Evolutionary conservation across 2,113 vertebrate species (phyloP).

Genomic region (Chelonoidis abingdonii): DNA sequence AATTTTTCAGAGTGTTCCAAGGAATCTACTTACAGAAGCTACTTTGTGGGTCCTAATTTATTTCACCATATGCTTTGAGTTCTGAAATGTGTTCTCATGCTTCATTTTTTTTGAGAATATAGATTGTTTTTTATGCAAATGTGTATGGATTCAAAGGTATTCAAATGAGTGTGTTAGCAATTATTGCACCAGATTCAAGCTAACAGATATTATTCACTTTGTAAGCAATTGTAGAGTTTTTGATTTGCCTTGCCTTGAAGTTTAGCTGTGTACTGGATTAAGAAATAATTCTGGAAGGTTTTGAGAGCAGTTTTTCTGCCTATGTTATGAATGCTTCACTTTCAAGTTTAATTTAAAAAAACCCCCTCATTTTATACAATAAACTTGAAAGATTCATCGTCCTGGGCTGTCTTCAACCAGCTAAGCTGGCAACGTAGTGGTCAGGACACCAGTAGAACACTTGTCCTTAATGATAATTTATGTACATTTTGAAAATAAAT

Average conservation of each 20-base stretch:
- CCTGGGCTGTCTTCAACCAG: neutral
- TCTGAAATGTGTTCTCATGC: neutral
- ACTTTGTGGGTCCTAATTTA: neutral
- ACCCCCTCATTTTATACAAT: neutral
- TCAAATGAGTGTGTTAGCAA: conserved; percentile 37
- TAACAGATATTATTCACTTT: conserved; percentile 19
- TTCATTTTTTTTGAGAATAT: neutral
- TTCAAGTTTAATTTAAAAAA: neutral
- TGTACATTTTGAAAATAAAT: neutral
- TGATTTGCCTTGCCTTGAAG: conserved; percentile 1
- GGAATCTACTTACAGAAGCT: neutral
- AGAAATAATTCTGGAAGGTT: neutral
- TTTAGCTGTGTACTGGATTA: neutral
- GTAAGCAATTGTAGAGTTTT: neutral
- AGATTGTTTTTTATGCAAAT: conserved; percentile 34
- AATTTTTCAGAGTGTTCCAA: neutral
- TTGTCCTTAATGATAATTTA: neutral
- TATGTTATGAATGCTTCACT: neutral
- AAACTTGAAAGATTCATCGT: neutral
- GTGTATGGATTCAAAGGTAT: conserved; percentile 15
- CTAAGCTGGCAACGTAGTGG: neutral
- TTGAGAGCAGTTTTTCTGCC: neutral
- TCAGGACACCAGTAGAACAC: neutral
- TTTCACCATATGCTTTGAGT: neutral
- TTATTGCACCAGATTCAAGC: neutral